Conservation (phyloP, 2,888 invertebrate species). For the Drosophila kuntzei region DNA sequence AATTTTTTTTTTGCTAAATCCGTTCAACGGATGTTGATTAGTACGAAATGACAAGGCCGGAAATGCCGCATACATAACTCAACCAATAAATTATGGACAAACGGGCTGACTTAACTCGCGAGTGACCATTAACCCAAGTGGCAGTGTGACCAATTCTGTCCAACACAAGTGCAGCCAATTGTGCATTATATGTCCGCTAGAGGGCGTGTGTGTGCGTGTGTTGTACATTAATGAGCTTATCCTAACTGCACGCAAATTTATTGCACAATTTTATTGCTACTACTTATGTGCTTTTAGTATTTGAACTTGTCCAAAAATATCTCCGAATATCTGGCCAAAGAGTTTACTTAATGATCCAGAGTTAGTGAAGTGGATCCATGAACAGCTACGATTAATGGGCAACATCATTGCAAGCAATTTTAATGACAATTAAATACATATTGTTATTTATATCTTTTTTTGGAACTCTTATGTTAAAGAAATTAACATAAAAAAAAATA, state of each 20-base stretch:
- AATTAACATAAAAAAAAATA: too few relatives aligned
- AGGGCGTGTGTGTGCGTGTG: constrained; percentile 14
- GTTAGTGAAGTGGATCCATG: too few relatives aligned
- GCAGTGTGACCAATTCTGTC: constrained; percentile 47
- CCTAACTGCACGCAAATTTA: constrained; percentile 51
- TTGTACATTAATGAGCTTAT: constrained; percentile 67
- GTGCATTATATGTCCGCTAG: constrained; percentile 35
- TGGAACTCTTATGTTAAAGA: too few relatives aligned
- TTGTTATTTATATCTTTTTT: too few relatives aligned
- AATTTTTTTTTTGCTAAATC: constrained; percentile 43
- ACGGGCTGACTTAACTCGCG: constrained; percentile 1
- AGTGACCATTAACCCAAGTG: constrained; percentile 29
- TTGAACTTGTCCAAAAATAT: constrained; percentile 28
- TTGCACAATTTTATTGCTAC: constrained; percentile 49
- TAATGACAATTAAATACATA: too few relatives aligned
- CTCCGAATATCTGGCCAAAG: constrained; percentile 3
- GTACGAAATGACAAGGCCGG: constrained; percentile 78
- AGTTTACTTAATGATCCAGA: constrained; percentile 49
- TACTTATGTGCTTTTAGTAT: too few relatives aligned
- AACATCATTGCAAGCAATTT: neutral
- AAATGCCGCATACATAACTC: constrained; percentile 53
- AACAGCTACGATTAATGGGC: constrained; percentile 57
- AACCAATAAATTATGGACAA: constrained; percentile 7
- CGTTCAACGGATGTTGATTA: constrained; percentile 78
- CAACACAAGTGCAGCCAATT: constrained; percentile 66